These are phyloP conservation scores for Diabrotica undecimpunctata DNA, from an alignment of 1,140 invertebrate genomes.

Conservation along the genomic window DNA sequence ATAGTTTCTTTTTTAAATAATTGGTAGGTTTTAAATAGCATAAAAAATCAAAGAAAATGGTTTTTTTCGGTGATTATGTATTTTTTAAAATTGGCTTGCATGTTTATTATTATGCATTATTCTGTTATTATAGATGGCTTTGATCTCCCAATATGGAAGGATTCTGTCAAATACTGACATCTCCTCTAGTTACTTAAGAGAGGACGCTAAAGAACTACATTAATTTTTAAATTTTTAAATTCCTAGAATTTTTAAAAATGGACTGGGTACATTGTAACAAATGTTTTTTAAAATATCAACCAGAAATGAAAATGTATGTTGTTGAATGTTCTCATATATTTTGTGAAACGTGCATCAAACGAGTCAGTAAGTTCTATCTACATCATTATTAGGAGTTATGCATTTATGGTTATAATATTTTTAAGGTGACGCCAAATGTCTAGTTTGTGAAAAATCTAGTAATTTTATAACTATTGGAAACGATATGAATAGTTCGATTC, in stretches of 20 bases:
- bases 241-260: neutral
- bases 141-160: too few relatives aligned
- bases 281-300: constrained; percentile 27
- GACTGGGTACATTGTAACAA: constrained; percentile 41
- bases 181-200: neutral
- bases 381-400: constrained; percentile 7
- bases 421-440: constrained; percentile 27
- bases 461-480: constrained; percentile 28
- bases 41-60: too few relatives aligned
- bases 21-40: too few relatives aligned
- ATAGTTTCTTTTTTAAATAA: too few relatives aligned
- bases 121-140: too few relatives aligned
- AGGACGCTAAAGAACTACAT: too few relatives aligned
- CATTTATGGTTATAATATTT: constrained; percentile 11
- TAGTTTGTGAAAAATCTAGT: constrained; percentile 28
- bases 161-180: neutral
- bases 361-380: constrained; percentile 28
- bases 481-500: constrained; percentile 28
- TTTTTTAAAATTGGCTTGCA: too few relatives aligned
- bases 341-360: constrained; percentile 33
- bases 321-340: constrained; percentile 39
- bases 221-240: too few relatives aligned
- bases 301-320: constrained; percentile 32
- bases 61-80: too few relatives aligned
- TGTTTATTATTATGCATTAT: too few relatives aligned